phyloP scores from a whole-genome alignment of 2,888 invertebrate species.

The Hypselothyrea guttata region DNA sequence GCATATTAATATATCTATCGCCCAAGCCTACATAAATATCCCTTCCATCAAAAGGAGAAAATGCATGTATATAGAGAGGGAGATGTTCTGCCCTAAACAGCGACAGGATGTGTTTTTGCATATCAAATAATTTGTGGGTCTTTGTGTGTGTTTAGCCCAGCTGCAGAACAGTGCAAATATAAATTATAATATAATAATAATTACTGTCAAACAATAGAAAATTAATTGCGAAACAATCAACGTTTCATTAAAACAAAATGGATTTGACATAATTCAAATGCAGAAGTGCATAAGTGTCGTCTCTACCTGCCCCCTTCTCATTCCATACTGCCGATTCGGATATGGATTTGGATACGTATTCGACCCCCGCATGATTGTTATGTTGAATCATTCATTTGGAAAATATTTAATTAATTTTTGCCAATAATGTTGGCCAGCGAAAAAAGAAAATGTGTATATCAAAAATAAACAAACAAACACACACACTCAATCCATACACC shows the following conservation, averaged over 20 bases:
- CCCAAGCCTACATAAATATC: too few species aligned
- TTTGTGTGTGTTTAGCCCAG: constrained; percentile 21
- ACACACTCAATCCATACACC: constrained; percentile 21
- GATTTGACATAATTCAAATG: constrained; percentile 82
- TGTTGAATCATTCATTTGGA: constrained; percentile 77
- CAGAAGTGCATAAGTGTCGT: constrained; percentile 77
- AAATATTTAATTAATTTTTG: constrained; percentile 81
- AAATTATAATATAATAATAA: constrained; percentile 75
- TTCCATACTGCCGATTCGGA: not conserved
- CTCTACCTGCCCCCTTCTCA: constrained; percentile 25
- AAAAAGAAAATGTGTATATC: constrained; percentile 28
- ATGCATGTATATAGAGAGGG: not conserved
- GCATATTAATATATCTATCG: too few species aligned
- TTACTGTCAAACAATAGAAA: constrained; percentile 77
- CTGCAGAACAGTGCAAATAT: constrained; percentile 59
- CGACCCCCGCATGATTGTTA: constrained; percentile 32
- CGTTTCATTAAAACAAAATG: constrained; percentile 80
- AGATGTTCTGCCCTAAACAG: constrained; percentile 7
- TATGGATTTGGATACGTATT: not conserved
- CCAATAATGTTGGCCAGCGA: constrained; percentile 71
- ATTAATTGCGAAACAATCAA: constrained; percentile 76
- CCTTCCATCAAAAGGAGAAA: too few species aligned
- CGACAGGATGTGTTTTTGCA: constrained; percentile 36
- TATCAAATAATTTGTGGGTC: constrained; percentile 33
- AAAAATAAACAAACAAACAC: constrained; percentile 11